A percentile compares a stretch with the other conserved stretches of the same genome.
Evolutionary conservation across 2,888 invertebrate species (phyloP).

Genomic region (Notodonta ziczac): DNA sequence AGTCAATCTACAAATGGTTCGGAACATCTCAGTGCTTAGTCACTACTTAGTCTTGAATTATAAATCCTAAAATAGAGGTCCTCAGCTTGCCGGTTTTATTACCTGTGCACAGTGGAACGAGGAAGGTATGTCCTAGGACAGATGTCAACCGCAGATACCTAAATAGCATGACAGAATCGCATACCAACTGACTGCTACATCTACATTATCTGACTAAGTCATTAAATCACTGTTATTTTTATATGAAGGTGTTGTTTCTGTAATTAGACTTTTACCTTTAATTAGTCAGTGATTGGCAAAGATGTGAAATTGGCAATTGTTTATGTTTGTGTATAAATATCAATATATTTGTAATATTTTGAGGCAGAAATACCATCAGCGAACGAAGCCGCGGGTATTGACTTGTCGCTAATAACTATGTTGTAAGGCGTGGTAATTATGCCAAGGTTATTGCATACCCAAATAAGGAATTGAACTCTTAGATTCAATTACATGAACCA

Average conservation of each 20-base stretch:
- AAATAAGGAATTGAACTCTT: not conserved
- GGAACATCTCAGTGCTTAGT: too few species aligned
- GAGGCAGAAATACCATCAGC: too few species aligned
- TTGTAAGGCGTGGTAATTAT: conserved; percentile 1
- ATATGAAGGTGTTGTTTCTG: not conserved
- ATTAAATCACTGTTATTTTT: not conserved
- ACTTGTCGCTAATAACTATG: not conserved
- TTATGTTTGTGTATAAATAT: too few species aligned
- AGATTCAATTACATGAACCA: not conserved
- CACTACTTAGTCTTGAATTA: not conserved
- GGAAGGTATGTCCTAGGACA: not conserved
- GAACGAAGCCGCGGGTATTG: too few species aligned
- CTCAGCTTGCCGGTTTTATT: not conserved
- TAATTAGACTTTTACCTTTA: not conserved
- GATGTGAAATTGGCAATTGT: not conserved
- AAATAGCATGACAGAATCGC: not conserved
- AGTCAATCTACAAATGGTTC: too few species aligned
- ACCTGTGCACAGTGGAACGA: not conserved
- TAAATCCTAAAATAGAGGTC: not conserved
- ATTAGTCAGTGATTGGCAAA: not conserved
- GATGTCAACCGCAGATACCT: not conserved
- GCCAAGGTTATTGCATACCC: not conserved
- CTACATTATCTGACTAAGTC: not conserved
- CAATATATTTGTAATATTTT: too few species aligned
- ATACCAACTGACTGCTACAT: not conserved